Base-by-base conservation (phyloP, 2,113 vertebrate species). In the Tautogolabrus adspersus region DNA sequence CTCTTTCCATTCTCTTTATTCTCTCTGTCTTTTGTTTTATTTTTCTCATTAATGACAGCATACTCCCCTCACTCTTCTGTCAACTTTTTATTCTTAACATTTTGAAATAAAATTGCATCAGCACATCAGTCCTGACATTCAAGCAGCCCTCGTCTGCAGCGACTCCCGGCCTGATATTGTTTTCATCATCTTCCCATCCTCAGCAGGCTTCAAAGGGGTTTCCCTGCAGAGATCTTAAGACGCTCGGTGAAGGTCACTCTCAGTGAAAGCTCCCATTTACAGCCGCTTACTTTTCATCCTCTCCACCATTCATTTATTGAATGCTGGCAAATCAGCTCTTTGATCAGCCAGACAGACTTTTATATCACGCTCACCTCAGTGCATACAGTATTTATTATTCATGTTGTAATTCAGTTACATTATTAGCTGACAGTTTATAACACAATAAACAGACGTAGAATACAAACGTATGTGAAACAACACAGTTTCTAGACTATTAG, bases 151-250 rank as follows among this genome's bases (percentile, higher is more conserved):
- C 0, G 10, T 65, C 22, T 69, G 44, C 22, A 21, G 52, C 38
- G 8, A 49, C 51, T 68, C 51, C 23, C 10, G 1, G 30, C 21
- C 34, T 66, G 51, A 75, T 69, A 79, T 82, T 69, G 55, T 85
- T 81, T 69, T 75, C 72, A 79, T 75, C 52, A 56, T 65, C 70
- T 64, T 49, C n/a, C 52, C 22, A 3, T 83, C 72, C 58, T 56
- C 74, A 49, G 71, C 71, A 30, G 74, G 62, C 70, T 66, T 87
- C 78, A 87, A 84, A 87, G 54, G 2, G 26, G 7, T 34, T 46
- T 68, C 52, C 73, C 78, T 65, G 68, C 65, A 8, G 55, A 69
- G 79, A 77, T 80, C 74, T 57, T 57, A 52, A 60, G 54, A 58
- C 12, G 3, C 52, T 42, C 23, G 22, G 13, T 58, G 65, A 80